Evolutionary conservation across 2,113 vertebrate species (phyloP), one percentile per base, ranked within the genome.

Genomic region (Eclectus roratus): DNA sequence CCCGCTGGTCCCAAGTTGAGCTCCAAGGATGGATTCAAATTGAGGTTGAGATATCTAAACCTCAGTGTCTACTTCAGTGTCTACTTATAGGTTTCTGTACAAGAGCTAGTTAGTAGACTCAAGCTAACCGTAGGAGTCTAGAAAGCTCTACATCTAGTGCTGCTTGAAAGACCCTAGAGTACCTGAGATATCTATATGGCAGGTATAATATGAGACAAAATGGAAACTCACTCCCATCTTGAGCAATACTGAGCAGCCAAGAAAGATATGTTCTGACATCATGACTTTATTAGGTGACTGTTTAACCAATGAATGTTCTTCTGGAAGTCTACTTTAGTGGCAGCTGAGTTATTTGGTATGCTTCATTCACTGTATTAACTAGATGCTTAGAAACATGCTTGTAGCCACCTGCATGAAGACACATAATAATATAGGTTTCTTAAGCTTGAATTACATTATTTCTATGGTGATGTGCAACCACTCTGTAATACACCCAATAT

Each of bases 1-100:
- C 4, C 4, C 13, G 4, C 8, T 21, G 5, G 9, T 61, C 16
- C 68, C 27, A 78, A 58, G 1, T 0, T 68, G n/a, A 85, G 11
- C 4, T 71, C 28, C 61, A 71, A 68, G 28, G 9, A 47, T 16
- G 8, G 14, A 66, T 78, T 78, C 2, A 12, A 4, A 6, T 35
- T 85, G 37, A 73, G 5, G 7, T 53, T 60, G 80, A 88, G 39
- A 44, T 18, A 80, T 10, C 10, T 44, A 52, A 49, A 52, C 17
- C 74, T 58, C n/a, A 35, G 16, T 24, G 6, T 24, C 60, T 70
- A 47, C 14, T 79, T 58, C 31, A 35, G 21, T 21, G 6, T 24
- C 55, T 70, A 7, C 41, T 89, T 63, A 9, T 17, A 63, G 28
- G 6, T 58, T 84, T 85, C 37, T 46, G 8, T 49, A 44, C 17